phyloP scores from a whole-genome alignment of 2,888 invertebrate species.

The Drosophila hamatofila region DNA sequence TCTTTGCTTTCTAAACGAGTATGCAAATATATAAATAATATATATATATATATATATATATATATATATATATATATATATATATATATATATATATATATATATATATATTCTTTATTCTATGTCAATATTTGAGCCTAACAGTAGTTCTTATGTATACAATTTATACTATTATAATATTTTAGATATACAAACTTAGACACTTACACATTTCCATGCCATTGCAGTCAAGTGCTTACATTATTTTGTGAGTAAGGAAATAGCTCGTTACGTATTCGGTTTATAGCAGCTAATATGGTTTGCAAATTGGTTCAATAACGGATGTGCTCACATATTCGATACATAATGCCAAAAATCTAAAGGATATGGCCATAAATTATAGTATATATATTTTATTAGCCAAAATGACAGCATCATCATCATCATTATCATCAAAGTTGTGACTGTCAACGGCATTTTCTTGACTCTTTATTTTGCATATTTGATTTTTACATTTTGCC shows the following conservation, averaged over 20 bases:
- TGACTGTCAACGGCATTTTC: conserved; percentile 40
- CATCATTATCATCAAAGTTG: conserved; percentile 37
- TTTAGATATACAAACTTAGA: background rate
- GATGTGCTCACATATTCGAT: conserved; percentile 41
- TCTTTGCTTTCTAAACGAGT: too few relatives aligned
- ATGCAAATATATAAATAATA: too few relatives aligned
- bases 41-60: too few relatives aligned
- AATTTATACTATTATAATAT: background rate
- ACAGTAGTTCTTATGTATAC: background rate
- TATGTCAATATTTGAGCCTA: background rate
- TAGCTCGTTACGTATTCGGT: conserved; percentile 30
- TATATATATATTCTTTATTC: too few relatives aligned
- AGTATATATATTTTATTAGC: conserved; percentile 32
- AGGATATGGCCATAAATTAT: conserved; percentile 5
- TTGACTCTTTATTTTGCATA: conserved; percentile 23
- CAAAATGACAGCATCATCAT: conserved; percentile 41
- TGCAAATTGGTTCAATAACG: conserved; percentile 53
- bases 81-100: too few relatives aligned
- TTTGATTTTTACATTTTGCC: conserved; percentile 20
- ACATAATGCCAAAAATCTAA: conserved; percentile 13
- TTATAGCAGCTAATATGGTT: conserved; percentile 23
- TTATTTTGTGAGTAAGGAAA: conserved; percentile 5
- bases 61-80: too few relatives aligned
- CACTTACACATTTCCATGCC: conserved; percentile 7
- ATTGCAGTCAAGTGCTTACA: conserved; percentile 29